These are phyloP conservation scores for Maniola jurtina DNA, from an alignment of 1,140 invertebrate species.

Conservation along the genomic window DNA sequence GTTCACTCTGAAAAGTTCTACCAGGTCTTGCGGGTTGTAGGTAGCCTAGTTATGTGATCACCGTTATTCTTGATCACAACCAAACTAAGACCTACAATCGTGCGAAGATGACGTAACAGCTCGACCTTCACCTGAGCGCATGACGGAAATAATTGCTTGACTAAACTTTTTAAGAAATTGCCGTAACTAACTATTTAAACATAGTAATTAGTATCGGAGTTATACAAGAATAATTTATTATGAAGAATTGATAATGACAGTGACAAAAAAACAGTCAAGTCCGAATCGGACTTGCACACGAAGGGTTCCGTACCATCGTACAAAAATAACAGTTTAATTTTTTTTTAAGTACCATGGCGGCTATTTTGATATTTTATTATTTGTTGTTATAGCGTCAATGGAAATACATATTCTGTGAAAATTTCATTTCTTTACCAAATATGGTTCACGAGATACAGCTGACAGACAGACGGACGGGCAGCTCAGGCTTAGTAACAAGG, in stretches of 20 bases:
- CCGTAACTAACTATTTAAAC: slow-evolving; percentile 30
- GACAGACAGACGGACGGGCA: too few species aligned
- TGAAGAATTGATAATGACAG: background rate
- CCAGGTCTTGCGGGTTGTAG: background rate
- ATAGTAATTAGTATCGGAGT: slow-evolving; percentile 9
- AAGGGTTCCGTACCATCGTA: too few species aligned
- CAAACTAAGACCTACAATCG: slow-evolving; percentile 32
- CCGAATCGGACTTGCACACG: too few species aligned
- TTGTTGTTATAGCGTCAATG: too few species aligned
- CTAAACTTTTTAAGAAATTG: slow-evolving; percentile 36
- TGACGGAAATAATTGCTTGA: slow-evolving; percentile 45
- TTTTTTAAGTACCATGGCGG: too few species aligned
- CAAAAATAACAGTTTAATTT: background rate
- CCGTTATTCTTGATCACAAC: slow-evolving; percentile 13
- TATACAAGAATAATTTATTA: background rate
- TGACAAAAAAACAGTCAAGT: background rate
- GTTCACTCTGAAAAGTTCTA: too few species aligned
- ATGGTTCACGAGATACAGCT: too few species aligned
- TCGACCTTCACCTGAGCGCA: slow-evolving; percentile 43
- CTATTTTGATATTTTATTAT: too few species aligned
- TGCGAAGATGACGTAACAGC: slow-evolving; percentile 39
- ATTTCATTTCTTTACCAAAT: too few species aligned
- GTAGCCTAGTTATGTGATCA: slow-evolving; percentile 6
- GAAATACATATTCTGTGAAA: too few species aligned
- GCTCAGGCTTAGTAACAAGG: too few species aligned